Base-by-base conservation (phyloP, 2,113 vertebrate genomes). In the Lonchura striata region DNA sequence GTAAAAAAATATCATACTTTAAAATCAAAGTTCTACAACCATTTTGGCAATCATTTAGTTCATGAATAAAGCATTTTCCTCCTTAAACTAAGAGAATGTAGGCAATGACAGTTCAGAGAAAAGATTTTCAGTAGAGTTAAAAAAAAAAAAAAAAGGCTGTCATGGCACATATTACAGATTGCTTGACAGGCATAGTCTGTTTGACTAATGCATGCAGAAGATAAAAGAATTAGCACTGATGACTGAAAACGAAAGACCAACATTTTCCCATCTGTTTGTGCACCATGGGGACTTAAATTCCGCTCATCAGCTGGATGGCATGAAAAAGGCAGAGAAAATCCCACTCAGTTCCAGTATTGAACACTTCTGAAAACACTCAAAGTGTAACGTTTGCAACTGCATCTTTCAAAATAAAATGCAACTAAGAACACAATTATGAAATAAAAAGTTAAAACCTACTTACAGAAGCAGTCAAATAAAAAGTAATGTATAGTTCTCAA, bases 221-320 rank as follows among this genome's bases (percentile, higher is more conserved):
- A 98, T 98, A 98, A 98, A 98, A 97, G 97, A 96, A 97, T 97
- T 97, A 98, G 91, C 84, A 88, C 64, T 65, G 91, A 80, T 66
- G 85, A 95, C 87, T 80, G 76, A 64, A 74, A 96, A 89, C 6
- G 53, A 14, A 88, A 91, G 76, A 85, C 47, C 46, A 77, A 50
- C 42, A 61, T 88, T 66, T 84, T 63, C 86, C 85, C 87, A 79
- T 78, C 86, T 93, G 91, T 93, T 94, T 79, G 44, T 53, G 64
- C 57, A 82, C 80, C 92, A 39, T 6, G 24, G 93, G 70, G 82
- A 81, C 65, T 80, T 68, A 70, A 83, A 88, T 66, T 82, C 85
- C 5, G 1, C 77, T 33, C 65, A 66, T 89, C 63, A 57, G 70
- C 78, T 87, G 54, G 70, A 95, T 81, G 52, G 68, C 80, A 37